These are phyloP conservation scores for Tetragnatha versicolor DNA, from an alignment of 1,140 invertebrate genomes.

Conservation along the genomic window DNA sequence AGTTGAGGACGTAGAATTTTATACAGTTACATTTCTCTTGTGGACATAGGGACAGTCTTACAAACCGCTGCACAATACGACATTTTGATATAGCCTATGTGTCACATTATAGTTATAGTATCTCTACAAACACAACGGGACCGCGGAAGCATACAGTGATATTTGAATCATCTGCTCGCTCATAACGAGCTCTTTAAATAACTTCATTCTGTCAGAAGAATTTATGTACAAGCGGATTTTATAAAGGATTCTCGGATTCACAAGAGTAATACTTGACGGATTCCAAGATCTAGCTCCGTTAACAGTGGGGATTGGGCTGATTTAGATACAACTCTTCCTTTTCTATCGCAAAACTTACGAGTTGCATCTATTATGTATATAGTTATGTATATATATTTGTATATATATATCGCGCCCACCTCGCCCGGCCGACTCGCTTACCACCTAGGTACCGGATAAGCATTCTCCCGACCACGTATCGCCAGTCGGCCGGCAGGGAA, in stretches of 20 bases:
- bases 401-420: neutral
- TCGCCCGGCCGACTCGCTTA: slow-evolving; percentile 15
- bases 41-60: slow-evolving; percentile 35
- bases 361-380: slow-evolving; percentile 17
- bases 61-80: slow-evolving; percentile 52
- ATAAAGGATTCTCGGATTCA: neutral
- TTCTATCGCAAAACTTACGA: neutral
- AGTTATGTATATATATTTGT: slow-evolving; percentile 1
- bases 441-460: slow-evolving; percentile 26
- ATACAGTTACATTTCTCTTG: slow-evolving; percentile 34
- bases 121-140: slow-evolving; percentile 33
- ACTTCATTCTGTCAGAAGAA: too few relatives aligned
- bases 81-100: slow-evolving; percentile 47
- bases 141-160: slow-evolving; percentile 32
- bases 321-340: slow-evolving; percentile 32
- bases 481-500: neutral
- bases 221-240: slow-evolving; percentile 14
- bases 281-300: slow-evolving; percentile 34
- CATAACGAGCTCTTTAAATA: too few relatives aligned
- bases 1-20: slow-evolving; percentile 26
- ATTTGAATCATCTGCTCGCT: slow-evolving; percentile 1
- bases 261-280: slow-evolving; percentile 23
- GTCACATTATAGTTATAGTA: slow-evolving; percentile 27
- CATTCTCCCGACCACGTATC: slow-evolving; percentile 5
- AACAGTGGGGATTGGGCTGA: slow-evolving; percentile 32